A percentile compares a stretch with the other conserved stretches of the same genome.
These are phyloP conservation scores for Ophion obscuratus DNA, from an alignment of 2,888 invertebrate species.

Conservation along the genomic window DNA sequence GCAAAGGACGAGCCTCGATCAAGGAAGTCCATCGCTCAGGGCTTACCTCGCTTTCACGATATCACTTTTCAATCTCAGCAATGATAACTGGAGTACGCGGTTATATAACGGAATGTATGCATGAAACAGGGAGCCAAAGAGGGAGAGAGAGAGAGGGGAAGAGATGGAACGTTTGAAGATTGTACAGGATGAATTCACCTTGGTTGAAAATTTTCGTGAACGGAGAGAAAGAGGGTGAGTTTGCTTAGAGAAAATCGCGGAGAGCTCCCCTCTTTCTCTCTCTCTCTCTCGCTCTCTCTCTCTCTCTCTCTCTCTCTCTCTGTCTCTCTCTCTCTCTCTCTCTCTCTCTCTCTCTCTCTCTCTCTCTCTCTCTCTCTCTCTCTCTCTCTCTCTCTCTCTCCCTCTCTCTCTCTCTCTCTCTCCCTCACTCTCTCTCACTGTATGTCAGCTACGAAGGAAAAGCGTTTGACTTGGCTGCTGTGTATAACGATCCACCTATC, in stretches of 20 bases:
- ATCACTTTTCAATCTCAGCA: conserved; percentile 60
- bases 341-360: neutral
- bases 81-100: conserved; percentile 62
- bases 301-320: conserved; percentile 8
- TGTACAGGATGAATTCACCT: conserved; percentile 42
- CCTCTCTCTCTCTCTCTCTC: conserved; percentile 26
- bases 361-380: conserved; percentile 22
- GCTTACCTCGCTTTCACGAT: conserved; percentile 56
- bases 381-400: conserved; percentile 1
- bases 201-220: conserved; percentile 57
- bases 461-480: conserved; percentile 65
- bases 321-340: conserved; percentile 20
- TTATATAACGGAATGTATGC: conserved; percentile 24
- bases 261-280: conserved; percentile 24
- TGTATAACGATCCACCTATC: conserved; percentile 65
- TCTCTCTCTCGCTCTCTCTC: conserved; percentile 5
- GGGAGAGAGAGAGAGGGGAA: conserved; percentile 6
- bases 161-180: conserved; percentile 54
- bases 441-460: conserved; percentile 35
- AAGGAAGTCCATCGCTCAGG: conserved; percentile 42
- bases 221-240: conserved; percentile 19
- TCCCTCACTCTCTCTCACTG: neutral
- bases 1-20: conserved; percentile 32
- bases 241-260: conserved; percentile 50
- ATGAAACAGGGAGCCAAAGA: neutral